Percentiles rank a stretch among this genome's conserved stretches.
Evolutionary conservation across 2,888 invertebrate species (phyloP).

Genomic region (Lamellibrachia columna): DNA sequence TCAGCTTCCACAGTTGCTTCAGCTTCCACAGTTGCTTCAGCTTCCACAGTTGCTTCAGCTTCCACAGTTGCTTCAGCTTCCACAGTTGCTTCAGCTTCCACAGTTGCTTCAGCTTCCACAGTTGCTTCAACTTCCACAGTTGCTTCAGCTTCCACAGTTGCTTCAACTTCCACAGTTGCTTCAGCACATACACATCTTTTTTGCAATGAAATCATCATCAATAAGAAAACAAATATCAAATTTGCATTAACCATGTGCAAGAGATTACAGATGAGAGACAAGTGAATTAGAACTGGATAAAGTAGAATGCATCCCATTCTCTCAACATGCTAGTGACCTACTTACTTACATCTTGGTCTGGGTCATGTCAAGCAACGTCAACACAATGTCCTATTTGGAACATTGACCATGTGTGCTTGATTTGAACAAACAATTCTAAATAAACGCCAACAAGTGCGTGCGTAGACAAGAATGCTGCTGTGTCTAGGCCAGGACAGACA

Average conservation of each 20-base stretch:
- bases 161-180: not conserved
- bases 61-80: not conserved
- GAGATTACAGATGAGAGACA: not conserved
- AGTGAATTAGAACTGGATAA: not conserved
- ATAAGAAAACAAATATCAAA: not conserved
- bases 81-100: not conserved
- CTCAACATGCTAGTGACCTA: not conserved
- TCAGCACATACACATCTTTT: no score
- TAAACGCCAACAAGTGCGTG: not conserved
- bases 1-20: no score
- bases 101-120: not conserved
- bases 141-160: not conserved
- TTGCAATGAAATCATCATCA: not conserved
- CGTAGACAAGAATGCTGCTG: not conserved
- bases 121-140: not conserved
- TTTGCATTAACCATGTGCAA: not conserved
- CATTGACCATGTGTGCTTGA: not conserved
- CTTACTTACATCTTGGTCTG: slow-evolving; percentile 10
- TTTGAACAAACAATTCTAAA: not conserved
- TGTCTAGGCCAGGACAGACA: not conserved
- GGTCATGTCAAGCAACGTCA: not conserved
- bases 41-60: not conserved
- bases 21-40: no score
- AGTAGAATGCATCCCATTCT: not conserved
- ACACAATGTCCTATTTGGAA: not conserved